Conservation (phyloP, 2,113 vertebrate genomes). For the Spermophilus dauricus region DNA sequence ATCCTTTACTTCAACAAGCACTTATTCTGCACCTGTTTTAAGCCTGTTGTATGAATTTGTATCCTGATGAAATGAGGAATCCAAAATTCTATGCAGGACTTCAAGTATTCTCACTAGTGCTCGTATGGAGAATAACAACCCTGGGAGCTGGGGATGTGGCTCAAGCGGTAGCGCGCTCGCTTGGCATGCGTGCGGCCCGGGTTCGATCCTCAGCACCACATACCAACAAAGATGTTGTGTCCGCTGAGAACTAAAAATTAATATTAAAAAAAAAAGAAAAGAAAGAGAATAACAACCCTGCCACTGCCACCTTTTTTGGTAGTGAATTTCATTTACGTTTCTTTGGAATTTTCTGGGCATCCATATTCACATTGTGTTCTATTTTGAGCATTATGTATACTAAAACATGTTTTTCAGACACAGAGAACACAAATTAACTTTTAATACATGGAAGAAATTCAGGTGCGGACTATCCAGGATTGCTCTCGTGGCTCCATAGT, state of each 20-base stretch:
- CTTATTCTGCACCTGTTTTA: neutral
- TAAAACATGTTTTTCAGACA: conserved; percentile 24
- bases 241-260: no score
- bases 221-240: no score
- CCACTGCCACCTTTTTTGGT: conserved; percentile 6
- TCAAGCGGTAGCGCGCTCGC: no score
- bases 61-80: neutral
- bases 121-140: neutral
- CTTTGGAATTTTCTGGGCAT: neutral
- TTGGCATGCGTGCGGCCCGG: no score
- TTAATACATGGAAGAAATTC: neutral
- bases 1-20: neutral
- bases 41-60: neutral
- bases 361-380: neutral
- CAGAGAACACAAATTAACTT: neutral
- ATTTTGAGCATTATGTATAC: conserved; percentile 29
- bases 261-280: no score
- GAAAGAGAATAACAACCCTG: neutral
- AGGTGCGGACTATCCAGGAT: neutral
- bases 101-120: neutral
- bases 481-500: neutral
- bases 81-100: neutral
- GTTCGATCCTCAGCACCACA: no score
- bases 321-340: neutral
- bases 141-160: no score